A percentile compares a stretch with the other conserved stretches of the same genome.
Evolutionary conservation across 2,888 invertebrate species (phyloP).

Genomic region (Caenorhabditis sp.): DNA sequence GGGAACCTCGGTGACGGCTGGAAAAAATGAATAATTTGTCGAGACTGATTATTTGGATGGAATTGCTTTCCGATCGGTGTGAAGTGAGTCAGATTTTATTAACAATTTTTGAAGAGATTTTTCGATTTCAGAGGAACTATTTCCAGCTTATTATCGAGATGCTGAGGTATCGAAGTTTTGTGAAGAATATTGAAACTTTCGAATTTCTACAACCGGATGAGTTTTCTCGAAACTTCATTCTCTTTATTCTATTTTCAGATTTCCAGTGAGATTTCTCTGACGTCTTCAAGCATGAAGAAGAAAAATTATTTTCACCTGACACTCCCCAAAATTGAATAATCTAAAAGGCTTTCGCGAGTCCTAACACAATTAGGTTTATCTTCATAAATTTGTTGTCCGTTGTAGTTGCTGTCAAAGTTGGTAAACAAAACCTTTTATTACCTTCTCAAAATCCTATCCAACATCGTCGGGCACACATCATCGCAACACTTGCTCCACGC

Average conservation of each 20-base stretch:
- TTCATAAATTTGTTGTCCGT: background rate
- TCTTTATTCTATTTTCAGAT: background rate
- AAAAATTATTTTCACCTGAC: conserved; percentile 20
- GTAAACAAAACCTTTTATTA: conserved; percentile 2
- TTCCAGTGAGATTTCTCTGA: background rate
- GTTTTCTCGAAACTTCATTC: background rate
- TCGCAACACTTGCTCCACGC: conserved; percentile 63
- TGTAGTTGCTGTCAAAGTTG: conserved; percentile 2
- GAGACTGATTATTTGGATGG: background rate
- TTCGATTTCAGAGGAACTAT: too few species aligned
- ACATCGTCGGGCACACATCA: conserved; percentile 66
- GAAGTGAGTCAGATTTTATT: background rate
- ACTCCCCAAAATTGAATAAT: background rate
- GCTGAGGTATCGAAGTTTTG: too few species aligned
- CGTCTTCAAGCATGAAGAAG: background rate
- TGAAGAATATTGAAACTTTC: too few species aligned
- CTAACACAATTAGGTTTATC: background rate
- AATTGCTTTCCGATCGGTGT: background rate
- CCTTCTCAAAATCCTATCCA: conserved; percentile 63
- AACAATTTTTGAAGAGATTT: too few species aligned
- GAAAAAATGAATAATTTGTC: conserved; percentile 4
- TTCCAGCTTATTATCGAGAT: too few species aligned
- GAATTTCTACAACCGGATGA: background rate
- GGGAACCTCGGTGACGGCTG: conserved; percentile 67
- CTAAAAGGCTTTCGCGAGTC: background rate